These are phyloP conservation scores for Brachionus calyciflorus DNA, from an alignment of 1,140 invertebrate species.

Conservation along the genomic window DNA sequence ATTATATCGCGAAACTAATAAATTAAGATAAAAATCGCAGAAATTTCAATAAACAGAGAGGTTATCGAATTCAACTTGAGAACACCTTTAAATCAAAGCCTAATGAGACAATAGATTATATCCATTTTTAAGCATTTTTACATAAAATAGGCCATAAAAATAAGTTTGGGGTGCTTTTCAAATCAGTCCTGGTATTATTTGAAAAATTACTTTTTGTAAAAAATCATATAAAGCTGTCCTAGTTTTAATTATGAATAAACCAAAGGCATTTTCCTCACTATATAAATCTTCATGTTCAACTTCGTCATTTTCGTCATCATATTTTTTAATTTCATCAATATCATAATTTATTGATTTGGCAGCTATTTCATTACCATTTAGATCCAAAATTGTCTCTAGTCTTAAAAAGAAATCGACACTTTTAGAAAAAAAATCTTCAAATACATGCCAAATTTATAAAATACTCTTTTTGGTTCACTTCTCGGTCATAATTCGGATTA, in stretches of 20 bases:
- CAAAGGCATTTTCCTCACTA: conserved; percentile 10
- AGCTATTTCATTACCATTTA: not conserved
- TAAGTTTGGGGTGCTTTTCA: no score
- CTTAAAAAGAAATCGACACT: not conserved
- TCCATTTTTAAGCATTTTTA: no score
- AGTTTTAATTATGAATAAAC: not conserved
- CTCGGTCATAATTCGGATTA: not conserved
- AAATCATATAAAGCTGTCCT: not conserved
- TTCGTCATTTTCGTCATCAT: not conserved
- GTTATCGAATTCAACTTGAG: no score
- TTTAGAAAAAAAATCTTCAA: not conserved
- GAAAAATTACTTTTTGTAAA: not conserved
- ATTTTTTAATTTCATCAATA: not conserved
- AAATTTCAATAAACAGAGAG: no score
- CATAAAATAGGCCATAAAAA: no score
- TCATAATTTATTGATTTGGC: not conserved
- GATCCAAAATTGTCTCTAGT: conserved; percentile 9
- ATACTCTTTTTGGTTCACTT: not conserved
- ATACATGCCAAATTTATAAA: not conserved
- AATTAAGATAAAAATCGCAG: no score
- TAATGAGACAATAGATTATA: no score
- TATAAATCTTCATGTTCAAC: not conserved
- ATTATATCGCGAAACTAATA: no score
- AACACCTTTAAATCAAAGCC: no score
- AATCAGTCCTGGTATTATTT: no score